phyloP scores from a whole-genome alignment of 1,140 invertebrate genomes.

The Ptiloglossa arizonensis region DNA sequence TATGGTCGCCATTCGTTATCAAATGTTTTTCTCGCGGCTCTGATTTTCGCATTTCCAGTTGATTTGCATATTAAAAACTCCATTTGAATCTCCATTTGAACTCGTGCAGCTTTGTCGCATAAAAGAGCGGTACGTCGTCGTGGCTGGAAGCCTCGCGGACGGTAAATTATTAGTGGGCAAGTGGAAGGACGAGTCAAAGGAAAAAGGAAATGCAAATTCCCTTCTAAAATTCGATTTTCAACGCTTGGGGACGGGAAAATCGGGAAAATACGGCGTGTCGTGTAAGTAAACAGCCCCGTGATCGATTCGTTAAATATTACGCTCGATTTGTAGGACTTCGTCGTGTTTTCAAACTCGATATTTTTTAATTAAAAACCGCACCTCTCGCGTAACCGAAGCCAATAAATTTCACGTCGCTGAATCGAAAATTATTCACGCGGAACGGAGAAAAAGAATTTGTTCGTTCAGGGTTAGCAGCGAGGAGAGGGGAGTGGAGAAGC shows the following conservation, averaged over 20 bases:
- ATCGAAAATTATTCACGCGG: slow-evolving; percentile 25
- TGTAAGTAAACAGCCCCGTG: background rate
- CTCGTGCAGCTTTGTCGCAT: slow-evolving; percentile 15
- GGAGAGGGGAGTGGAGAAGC: background rate
- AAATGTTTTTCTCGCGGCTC: background rate
- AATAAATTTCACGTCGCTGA: slow-evolving; percentile 14
- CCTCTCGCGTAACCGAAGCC: background rate
- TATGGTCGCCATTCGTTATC: background rate
- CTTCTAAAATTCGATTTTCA: background rate
- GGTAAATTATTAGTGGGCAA: slow-evolving; percentile 29
- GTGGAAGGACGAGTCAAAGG: slow-evolving; percentile 9
- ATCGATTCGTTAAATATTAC: background rate
- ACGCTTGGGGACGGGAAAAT: background rate
- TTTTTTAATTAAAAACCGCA: slow-evolving; percentile 15
- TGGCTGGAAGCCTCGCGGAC: background rate
- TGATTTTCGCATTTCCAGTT: slow-evolving; percentile 16
- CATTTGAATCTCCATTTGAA: slow-evolving; percentile 17
- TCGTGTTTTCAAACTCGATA: background rate
- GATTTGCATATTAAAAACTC: slow-evolving; percentile 37
- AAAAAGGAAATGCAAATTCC: slow-evolving; percentile 13
- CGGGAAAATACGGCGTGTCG: too few relatives aligned
- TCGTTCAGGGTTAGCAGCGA: background rate
- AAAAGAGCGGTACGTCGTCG: slow-evolving; percentile 11
- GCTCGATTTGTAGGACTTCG: background rate
- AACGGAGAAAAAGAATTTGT: background rate